Evolutionary conservation across 2,113 vertebrate species (phyloP).

Genomic region (Varanus salvator): DNA sequence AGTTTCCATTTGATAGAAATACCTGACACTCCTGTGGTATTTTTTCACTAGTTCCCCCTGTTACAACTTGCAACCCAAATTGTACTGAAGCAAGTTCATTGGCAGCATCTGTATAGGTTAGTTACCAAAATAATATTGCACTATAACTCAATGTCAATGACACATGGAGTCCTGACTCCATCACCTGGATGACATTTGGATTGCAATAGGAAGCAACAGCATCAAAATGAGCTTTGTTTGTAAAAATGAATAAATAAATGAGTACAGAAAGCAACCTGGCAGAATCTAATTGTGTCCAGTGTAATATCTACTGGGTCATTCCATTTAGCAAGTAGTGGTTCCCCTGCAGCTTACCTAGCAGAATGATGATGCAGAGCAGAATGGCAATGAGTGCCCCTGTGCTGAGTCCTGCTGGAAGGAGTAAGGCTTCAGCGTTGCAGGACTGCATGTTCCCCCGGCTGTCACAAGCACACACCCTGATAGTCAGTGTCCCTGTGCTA

Average conservation of each 20-base stretch:
- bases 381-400: conserved; percentile 91
- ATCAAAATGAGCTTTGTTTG: neutral
- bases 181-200: neutral
- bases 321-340: fast-evolving
- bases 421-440: conserved; percentile 87
- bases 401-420: conserved; percentile 89
- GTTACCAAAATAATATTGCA: neutral
- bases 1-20: neutral
- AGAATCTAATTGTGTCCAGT: neutral
- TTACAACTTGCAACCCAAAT: neutral
- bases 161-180: neutral
- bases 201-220: neutral
- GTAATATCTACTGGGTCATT: neutral
- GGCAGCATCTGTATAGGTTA: neutral
- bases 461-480: conserved; percentile 90
- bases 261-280: neutral
- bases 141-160: neutral
- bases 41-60: neutral
- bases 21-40: neutral
- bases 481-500: conserved; percentile 90
- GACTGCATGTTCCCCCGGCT: conserved; percentile 89
- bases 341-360: conserved; percentile 83
- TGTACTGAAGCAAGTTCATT: neutral
- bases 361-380: conserved; percentile 89
- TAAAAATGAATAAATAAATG: neutral